These are phyloP conservation scores for Mongoloraphidia duomilia DNA, from an alignment of 2,888 invertebrate genomes.

Conservation along the genomic window DNA sequence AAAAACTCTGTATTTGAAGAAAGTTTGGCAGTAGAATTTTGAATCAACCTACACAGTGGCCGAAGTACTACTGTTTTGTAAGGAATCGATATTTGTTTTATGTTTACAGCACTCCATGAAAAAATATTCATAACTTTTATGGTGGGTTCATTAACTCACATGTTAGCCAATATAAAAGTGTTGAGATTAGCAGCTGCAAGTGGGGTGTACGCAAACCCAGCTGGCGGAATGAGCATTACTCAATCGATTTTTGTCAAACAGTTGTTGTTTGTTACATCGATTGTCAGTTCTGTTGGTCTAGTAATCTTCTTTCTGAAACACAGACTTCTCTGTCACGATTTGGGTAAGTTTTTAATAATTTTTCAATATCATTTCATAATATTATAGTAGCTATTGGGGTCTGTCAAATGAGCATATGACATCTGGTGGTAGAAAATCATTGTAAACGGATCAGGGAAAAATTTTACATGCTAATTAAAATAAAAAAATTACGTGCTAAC, in stretches of 20 bases:
- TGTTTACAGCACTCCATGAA: conserved; percentile 67
- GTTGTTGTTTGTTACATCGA: conserved; percentile 58
- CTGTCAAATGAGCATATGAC: no score
- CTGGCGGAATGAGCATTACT: conserved; percentile 13
- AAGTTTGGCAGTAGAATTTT: no score
- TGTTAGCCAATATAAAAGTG: conserved; percentile 57
- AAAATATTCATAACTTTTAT: conserved; percentile 86
- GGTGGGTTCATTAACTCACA: conserved; percentile 69
- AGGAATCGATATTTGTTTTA: conserved; percentile 2
- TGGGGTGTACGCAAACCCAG: conserved; percentile 16
- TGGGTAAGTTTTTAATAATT: conserved; percentile 47
- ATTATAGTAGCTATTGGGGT: no score
- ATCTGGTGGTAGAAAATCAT: no score
- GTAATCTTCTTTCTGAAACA: conserved; percentile 81
- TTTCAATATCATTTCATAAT: no score
- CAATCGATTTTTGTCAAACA: conserved; percentile 41
- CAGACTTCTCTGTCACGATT: conserved; percentile 73
- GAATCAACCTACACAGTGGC: no score
- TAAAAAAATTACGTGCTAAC: no score
- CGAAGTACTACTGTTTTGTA: not conserved
- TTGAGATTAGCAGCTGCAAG: conserved; percentile 24
- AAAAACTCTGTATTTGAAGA: no score
- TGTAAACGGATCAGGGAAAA: no score
- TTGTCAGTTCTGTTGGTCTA: conserved; percentile 67
- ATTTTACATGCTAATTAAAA: no score